A percentile compares a stretch with the other conserved stretches of the same genome.
phyloP scores from a whole-genome alignment of 1,140 invertebrate species.

The Rhyacophila brunnea region DNA sequence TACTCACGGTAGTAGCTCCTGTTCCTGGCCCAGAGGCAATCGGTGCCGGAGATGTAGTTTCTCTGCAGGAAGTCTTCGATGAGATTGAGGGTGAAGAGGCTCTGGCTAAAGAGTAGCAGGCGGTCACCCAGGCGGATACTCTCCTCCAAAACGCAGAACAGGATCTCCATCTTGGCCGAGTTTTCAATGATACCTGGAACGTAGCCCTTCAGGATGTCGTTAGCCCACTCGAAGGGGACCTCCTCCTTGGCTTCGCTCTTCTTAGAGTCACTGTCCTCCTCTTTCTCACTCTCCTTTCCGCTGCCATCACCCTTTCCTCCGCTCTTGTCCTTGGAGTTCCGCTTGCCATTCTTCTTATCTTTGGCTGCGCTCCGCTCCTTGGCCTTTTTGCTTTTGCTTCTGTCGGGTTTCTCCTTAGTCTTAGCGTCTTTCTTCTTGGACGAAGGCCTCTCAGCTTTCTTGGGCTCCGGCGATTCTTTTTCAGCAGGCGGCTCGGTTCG shows the following conservation, averaged over 20 bases:
- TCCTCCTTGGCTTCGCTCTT: constrained; percentile 69
- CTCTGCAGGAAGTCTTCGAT: constrained; percentile 92
- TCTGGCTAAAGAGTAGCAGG: constrained; percentile 95
- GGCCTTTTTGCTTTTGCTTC: constrained; percentile 41
- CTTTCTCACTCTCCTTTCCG: constrained; percentile 55
- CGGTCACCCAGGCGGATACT: constrained; percentile 85
- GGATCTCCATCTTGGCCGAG: constrained; percentile 92
- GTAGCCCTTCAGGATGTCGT: constrained; percentile 84
- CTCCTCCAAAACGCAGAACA: constrained; percentile 91
- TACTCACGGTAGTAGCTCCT: constrained; percentile 88
- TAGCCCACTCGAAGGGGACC: constrained; percentile 84
- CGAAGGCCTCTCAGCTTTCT: not conserved
- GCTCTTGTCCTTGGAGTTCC: constrained; percentile 41
- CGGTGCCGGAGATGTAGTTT: constrained; percentile 72
- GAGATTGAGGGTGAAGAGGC: constrained; percentile 92
- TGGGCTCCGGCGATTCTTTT: constrained; percentile 1
- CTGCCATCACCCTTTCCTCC: constrained; percentile 45
- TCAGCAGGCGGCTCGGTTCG: constrained; percentile 3
- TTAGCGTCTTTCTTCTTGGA: not conserved
- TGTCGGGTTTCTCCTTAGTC: constrained; percentile 40
- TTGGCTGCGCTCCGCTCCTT: constrained; percentile 40
- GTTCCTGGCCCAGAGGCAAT: constrained; percentile 82
- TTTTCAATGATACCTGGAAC: constrained; percentile 86
- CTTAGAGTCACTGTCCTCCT: constrained; percentile 53
- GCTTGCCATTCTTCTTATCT: constrained; percentile 44